Evolutionary conservation across 2,113 vertebrate genomes (phyloP).

Genomic region (Phalacrocorax brasilianus): DNA sequence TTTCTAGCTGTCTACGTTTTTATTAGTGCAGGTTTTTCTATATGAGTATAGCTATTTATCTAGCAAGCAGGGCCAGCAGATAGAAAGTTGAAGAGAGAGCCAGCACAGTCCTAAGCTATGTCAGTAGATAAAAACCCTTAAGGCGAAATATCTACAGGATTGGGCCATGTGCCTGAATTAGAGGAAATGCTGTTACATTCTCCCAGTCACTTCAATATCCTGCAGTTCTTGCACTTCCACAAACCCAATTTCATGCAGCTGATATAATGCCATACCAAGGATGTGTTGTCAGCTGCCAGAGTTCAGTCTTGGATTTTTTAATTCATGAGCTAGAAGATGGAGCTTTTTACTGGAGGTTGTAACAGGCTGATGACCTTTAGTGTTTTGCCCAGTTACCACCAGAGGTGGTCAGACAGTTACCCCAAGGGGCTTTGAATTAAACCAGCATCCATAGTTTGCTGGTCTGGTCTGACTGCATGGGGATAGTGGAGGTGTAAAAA

Average conservation of each 20-base stretch:
- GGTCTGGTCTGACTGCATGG: neutral
- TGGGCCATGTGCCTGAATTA: constrained; percentile 30
- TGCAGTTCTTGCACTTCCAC: neutral
- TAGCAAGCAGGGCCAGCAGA: constrained; percentile 39
- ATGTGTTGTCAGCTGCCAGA: neutral
- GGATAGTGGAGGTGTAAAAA: neutral
- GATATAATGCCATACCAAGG: neutral
- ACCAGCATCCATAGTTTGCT: neutral
- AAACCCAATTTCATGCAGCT: neutral
- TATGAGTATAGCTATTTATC: constrained; percentile 53
- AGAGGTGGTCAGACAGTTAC: neutral
- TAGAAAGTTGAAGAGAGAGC: constrained; percentile 43
- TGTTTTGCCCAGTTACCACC: neutral
- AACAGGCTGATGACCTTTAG: neutral
- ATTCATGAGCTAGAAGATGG: neutral
- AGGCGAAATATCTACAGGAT: neutral
- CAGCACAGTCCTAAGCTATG: constrained; percentile 27
- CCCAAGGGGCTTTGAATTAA: neutral
- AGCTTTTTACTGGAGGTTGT: neutral
- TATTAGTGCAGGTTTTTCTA: constrained; percentile 60
- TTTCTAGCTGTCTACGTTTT: constrained; percentile 58
- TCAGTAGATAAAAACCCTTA: constrained; percentile 37
- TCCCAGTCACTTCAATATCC: constrained; percentile 15
- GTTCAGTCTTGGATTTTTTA: neutral
- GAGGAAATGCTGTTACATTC: constrained; percentile 17